phyloP scores from a whole-genome alignment of 1,140 invertebrate species.

The Brachionus angularis region DNA sequence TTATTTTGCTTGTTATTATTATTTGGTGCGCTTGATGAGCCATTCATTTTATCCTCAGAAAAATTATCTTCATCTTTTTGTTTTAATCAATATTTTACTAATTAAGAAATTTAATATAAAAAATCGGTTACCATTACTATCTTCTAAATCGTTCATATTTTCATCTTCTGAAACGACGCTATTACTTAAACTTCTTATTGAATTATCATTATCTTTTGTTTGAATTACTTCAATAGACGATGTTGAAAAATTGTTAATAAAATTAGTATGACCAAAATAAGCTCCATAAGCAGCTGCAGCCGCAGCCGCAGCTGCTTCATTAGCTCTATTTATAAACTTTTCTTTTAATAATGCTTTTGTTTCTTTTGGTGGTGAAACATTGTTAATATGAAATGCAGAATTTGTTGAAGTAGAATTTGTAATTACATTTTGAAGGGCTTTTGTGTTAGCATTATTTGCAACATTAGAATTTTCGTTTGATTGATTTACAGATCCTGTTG shows the following conservation, averaged over 20 bases:
- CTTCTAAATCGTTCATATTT: conserved; percentile 16
- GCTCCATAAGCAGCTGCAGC: conserved; percentile 33
- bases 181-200: not conserved
- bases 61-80: conserved; percentile 6
- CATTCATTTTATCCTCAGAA: not conserved
- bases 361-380: too few relatives aligned
- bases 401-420: too few relatives aligned
- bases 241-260: conserved; percentile 18
- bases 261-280: conserved; percentile 26
- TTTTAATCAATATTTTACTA: too few relatives aligned
- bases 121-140: too few relatives aligned
- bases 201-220: too few relatives aligned
- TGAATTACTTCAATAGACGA: too few relatives aligned
- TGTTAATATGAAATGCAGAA: too few relatives aligned
- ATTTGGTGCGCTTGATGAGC: not conserved
- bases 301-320: conserved; percentile 12
- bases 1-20: not conserved
- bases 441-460: too few relatives aligned
- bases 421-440: too few relatives aligned
- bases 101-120: too few relatives aligned
- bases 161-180: conserved; percentile 25
- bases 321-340: conserved; percentile 19
- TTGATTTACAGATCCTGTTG: too few relatives aligned
- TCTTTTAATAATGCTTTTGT: too few relatives aligned
- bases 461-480: not conserved